phyloP scores from a whole-genome alignment of 1,140 invertebrate species.

The Listronotus bonariensis region DNA sequence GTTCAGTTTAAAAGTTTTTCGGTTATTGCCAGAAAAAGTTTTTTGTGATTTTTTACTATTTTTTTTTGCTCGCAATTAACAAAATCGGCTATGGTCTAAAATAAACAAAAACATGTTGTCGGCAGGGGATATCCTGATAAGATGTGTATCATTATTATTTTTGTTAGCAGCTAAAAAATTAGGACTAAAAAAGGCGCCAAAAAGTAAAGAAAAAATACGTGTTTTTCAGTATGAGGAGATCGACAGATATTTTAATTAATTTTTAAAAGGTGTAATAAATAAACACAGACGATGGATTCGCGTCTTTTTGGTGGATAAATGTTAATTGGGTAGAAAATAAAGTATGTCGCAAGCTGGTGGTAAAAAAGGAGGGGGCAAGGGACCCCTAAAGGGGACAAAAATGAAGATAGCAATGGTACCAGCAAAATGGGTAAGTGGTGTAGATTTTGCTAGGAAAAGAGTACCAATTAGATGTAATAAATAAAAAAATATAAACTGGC shows the following conservation, averaged over 20 bases:
- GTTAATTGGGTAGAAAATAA: constrained; percentile 26
- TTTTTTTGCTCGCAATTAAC: too few species aligned
- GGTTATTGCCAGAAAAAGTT: too few species aligned
- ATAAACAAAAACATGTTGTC: constrained; percentile 15
- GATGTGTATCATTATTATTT: constrained; percentile 21
- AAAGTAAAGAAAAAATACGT: not conserved
- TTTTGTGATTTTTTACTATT: too few species aligned
- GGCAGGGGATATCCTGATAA: constrained; percentile 23
- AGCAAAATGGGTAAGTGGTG: constrained; percentile 48
- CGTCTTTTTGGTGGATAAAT: not conserved
- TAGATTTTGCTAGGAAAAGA: too few species aligned
- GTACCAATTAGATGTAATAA: too few species aligned
- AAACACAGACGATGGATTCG: not conserved
- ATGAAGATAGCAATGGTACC: constrained; percentile 65
- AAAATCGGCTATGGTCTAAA: not conserved
- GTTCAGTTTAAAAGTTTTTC: constrained; percentile 11
- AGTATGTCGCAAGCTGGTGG: constrained; percentile 55
- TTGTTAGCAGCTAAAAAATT: constrained; percentile 14
- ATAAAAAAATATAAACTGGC: too few species aligned
- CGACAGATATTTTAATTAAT: too few species aligned
- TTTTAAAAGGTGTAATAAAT: too few species aligned
- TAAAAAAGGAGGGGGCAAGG: constrained; percentile 57
- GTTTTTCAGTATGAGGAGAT: too few species aligned
- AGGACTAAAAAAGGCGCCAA: not conserved
- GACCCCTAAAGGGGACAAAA: constrained; percentile 58